phyloP scores from a whole-genome alignment of 1,140 invertebrate species.

The Anoplolepis gracilipes region DNA sequence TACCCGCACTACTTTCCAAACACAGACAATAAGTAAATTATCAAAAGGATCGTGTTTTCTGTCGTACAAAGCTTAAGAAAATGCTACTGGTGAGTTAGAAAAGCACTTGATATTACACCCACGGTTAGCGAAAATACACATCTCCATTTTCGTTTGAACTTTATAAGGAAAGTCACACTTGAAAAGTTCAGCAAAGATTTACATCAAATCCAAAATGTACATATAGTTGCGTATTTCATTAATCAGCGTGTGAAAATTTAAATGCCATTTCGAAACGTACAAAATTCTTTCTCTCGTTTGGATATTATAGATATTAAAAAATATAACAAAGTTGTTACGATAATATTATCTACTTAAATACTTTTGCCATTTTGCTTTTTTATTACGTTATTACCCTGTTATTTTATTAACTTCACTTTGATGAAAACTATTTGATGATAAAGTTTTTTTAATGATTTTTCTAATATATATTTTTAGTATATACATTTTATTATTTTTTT shows the following conservation, averaged over 20 bases:
- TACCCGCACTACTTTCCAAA: background rate
- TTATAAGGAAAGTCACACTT: slow-evolving; percentile 31
- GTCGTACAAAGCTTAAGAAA: slow-evolving; percentile 14
- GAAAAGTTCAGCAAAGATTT: slow-evolving; percentile 38
- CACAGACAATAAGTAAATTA: slow-evolving; percentile 6
- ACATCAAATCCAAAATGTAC: slow-evolving; percentile 16
- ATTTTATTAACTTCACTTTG: too few relatives aligned
- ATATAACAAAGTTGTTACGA: too few relatives aligned
- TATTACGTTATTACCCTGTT: too few relatives aligned
- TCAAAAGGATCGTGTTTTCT: slow-evolving; percentile 28
- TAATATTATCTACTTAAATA: background rate
- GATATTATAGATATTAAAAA: background rate
- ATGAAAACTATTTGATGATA: too few relatives aligned
- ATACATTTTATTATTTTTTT: too few relatives aligned
- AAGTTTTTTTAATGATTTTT: too few relatives aligned
- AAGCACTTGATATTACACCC: slow-evolving; percentile 27
- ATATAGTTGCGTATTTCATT: slow-evolving; percentile 14
- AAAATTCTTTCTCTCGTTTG: background rate
- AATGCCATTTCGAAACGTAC: background rate
- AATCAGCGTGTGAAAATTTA: slow-evolving; percentile 11
- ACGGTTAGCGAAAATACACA: slow-evolving; percentile 13
- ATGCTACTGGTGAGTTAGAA: slow-evolving; percentile 2
- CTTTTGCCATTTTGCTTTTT: background rate
- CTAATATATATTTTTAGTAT: too few relatives aligned
- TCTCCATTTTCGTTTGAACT: slow-evolving; percentile 40